These are phyloP conservation scores for Chromoteleia sp. DNA, from an alignment of 2,888 invertebrate species.

Conservation along the genomic window DNA sequence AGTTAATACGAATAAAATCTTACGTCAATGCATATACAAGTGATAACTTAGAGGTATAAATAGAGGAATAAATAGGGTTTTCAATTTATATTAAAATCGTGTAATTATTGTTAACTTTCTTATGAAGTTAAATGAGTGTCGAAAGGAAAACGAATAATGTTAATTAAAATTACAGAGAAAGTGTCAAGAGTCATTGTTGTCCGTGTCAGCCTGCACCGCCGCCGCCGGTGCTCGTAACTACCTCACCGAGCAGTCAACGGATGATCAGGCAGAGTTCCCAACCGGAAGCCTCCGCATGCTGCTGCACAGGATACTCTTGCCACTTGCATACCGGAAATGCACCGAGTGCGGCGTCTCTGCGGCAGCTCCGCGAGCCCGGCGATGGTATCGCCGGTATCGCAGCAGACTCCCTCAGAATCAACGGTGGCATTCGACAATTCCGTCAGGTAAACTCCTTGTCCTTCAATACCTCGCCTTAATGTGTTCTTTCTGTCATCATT, in stretches of 20 bases:
- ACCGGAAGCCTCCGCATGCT: constrained; percentile 89
- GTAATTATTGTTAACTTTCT: too few relatives aligned
- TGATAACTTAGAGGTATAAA: too few relatives aligned
- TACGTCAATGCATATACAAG: too few relatives aligned
- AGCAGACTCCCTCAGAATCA: constrained; percentile 97
- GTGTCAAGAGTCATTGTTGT: too few relatives aligned
- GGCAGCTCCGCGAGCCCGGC: constrained; percentile 92
- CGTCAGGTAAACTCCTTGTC: constrained; percentile 90
- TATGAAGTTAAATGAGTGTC: too few relatives aligned
- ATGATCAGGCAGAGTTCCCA: constrained; percentile 96
- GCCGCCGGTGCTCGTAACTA: constrained; percentile 90
- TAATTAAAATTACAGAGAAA: too few relatives aligned
- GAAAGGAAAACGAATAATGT: too few relatives aligned
- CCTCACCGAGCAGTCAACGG: constrained; percentile 89
- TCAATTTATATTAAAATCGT: too few relatives aligned
- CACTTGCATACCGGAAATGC: constrained; percentile 88
- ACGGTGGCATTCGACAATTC: constrained; percentile 98
- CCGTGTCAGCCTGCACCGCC: constrained; percentile 89
- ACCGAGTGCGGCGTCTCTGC: constrained; percentile 92
- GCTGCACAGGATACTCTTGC: constrained; percentile 83
- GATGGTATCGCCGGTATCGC: constrained; percentile 98
- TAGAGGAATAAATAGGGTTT: too few relatives aligned
- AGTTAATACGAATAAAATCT: too few relatives aligned
- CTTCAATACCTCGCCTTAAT: constrained; percentile 18
- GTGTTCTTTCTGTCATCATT: constrained; percentile 52